Evolutionary conservation across 2,888 invertebrate species (phyloP), one percentile per base, ranked within the genome.

Genomic region (Dynastes maya): DNA sequence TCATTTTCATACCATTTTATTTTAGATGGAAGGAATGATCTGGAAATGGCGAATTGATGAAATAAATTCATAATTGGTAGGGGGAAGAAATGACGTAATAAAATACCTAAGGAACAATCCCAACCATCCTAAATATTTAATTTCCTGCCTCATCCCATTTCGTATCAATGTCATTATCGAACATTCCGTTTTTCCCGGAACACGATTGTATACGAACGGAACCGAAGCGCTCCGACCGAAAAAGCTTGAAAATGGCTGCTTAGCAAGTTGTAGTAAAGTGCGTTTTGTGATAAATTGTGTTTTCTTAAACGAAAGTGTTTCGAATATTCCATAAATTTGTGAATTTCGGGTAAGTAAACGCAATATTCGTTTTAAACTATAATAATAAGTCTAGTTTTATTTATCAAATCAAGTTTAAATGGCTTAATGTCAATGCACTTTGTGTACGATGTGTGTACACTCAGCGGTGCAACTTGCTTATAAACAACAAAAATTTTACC

Each of bases 401-500:
- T 78, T 78, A 78, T 65, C 55, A 74, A 78, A 65, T 51, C 37
- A 40, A 40, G 72, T 78, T 78, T 78, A 78, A 78, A 78, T 72
- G 78, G n/a, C 78, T 78, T 53, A 63, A 78, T 55, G 78, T 78
- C 78, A 78, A 72, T 78, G 78, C 78, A 78, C 78, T 72, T 78
- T 78, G 65, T 65, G 53, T 78, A 77, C 49, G 37, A 76, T 76
- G 53, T 22, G 27, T 49, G 40, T 16, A 74, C 72, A 78, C 40
- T 78, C 78, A 22, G 40, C 16, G 55, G 6, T 51, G 65, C 51
- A 74, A 78, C 65, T 64, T 27, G 64, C 37, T 63, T 49, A 51
- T 72, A 71, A 51, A 72, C 72, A 78, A 78, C 51, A 65, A 67
- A 74, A 72, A 71, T 58, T 6, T 67, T 77, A 51, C 11, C 22